Conservation (phyloP, 2,888 invertebrate species). For the Dolichopus griseipennis region DNA sequence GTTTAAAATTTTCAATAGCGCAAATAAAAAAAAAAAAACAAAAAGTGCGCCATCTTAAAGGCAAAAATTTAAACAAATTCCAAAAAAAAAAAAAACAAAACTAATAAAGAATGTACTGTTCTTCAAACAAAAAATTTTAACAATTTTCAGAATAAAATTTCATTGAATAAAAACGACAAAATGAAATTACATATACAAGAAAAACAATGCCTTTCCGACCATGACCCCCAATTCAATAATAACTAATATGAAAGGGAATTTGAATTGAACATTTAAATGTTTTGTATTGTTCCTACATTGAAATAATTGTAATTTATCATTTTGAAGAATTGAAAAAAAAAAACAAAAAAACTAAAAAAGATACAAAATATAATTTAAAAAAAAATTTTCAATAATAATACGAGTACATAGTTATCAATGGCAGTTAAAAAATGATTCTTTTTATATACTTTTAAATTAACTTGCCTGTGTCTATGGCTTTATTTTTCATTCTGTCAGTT, state of each 20-base stretch:
- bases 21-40: background rate
- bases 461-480: no score
- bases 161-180: background rate
- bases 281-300: background rate
- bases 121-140: background rate
- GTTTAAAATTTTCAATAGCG: background rate
- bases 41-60: background rate
- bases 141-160: background rate
- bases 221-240: background rate
- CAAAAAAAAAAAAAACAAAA: background rate
- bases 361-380: no score
- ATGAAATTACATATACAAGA: background rate
- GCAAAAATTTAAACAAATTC: background rate
- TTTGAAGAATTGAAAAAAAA: background rate
- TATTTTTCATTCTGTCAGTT: no score
- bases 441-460: no score
- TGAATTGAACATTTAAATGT: background rate
- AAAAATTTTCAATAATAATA: no score
- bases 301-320: background rate
- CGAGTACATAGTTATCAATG: background rate
- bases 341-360: no score
- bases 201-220: background rate
- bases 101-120: background rate
- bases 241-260: background rate
- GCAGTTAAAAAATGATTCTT: background rate